Base-by-base conservation (phyloP, 2,113 vertebrate species). In the Vidua chalybeata region DNA sequence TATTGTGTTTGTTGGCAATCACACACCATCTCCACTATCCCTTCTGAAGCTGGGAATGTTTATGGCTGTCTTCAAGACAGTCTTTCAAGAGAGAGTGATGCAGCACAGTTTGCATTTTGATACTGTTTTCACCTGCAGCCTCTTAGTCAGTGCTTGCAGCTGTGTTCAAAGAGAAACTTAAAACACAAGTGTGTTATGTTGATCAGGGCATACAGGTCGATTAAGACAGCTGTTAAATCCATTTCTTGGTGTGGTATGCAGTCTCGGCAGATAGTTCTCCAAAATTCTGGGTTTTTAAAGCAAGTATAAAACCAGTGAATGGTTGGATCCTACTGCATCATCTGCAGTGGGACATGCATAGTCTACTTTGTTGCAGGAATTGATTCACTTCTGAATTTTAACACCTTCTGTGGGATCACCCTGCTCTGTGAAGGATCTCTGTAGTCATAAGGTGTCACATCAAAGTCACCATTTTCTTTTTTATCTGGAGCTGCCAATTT, bases 201-300 rank as follows among this genome's bases (percentile, higher is more conserved):
- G n/a, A 79, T 72, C 26, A 27, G 67, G 21, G 83, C 0, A 0
- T 68, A 26, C 46, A 77, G 87, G 21, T 94, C 78, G 88, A 23
- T 67, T 69, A 71, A 78, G 39, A 43, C 5, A 58, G 20, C 35
- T 68, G 15, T 69, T 72, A 62, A 73, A 80, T 69, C 27, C 15
- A 6, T 93, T 80, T 74, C 28, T 51, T 74, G 31, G 10, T 55
- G 17, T 59, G 43, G 16, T 31, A 7, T 2, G 1, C 41, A 19
- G 15, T 55, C 30, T 63, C 28, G 1, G 3, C 52, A 55, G 54
- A 27, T 64, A 56, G 39, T 73, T 69, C n/a, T 18, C 19, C 41
- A 55, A 37, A 30, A 30, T 62, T 49, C 20, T 59, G 30, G 0
- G 0, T 0, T 12, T 68, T 69, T 76, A 2, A 54, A 54, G 49